Evolutionary conservation across 2,113 vertebrate genomes (phyloP).

Genomic region (Periophthalmus modestus): DNA sequence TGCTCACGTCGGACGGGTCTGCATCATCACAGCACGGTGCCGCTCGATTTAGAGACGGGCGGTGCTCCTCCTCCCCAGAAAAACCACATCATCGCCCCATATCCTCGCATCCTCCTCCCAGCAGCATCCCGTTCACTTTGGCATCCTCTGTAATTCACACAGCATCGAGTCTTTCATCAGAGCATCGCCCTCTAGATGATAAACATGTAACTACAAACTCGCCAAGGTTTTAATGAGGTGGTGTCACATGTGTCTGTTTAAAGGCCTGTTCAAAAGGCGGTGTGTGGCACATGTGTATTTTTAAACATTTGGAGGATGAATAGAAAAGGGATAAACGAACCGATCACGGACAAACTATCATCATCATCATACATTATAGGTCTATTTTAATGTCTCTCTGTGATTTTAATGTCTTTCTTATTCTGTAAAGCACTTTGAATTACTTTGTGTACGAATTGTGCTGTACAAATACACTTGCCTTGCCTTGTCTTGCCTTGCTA

Average conservation of each 20-base stretch:
- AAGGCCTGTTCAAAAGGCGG: not conserved
- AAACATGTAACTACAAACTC: not conserved
- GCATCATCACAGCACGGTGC: conserved; percentile 27
- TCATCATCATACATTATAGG: no score
- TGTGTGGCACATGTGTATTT: no score
- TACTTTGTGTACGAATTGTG: no score
- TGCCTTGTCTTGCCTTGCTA: no score
- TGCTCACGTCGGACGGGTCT: conserved; percentile 43
- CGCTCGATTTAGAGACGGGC: conserved; percentile 44
- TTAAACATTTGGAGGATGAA: no score
- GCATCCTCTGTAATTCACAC: conserved; percentile 50
- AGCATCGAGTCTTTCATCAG: conserved; percentile 49
- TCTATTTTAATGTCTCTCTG: no score
- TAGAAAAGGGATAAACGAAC: no score
- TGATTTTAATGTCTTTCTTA: no score
- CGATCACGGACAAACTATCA: no score
- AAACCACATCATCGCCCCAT: conserved; percentile 14
- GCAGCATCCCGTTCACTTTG: conserved; percentile 4
- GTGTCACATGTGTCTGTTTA: not conserved
- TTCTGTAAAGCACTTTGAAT: no score
- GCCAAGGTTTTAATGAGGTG: not conserved
- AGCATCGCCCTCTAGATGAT: conserved; percentile 28
- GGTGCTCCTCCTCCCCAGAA: conserved; percentile 52
- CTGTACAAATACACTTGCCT: no score
- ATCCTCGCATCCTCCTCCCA: conserved; percentile 17